Evolutionary conservation across 2,888 invertebrate species (phyloP).

Genomic region (Spatulosminthurus flaviceps): DNA sequence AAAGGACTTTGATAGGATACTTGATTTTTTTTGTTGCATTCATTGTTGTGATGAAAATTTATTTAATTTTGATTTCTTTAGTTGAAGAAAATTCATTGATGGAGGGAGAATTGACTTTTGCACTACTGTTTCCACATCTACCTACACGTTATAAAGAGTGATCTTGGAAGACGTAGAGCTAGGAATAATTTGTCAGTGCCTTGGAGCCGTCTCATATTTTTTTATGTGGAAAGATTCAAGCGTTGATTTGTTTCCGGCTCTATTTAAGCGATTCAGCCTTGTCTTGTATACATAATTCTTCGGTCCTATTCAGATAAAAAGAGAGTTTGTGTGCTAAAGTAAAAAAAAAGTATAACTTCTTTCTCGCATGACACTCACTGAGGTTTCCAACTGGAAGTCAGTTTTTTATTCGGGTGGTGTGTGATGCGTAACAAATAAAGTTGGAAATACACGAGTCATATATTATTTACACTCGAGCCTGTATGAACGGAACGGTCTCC

Average conservation of each 20-base stretch:
- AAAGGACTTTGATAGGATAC: too few species aligned
- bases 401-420: conserved; percentile 21
- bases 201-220: neutral
- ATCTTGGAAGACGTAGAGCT: conserved; percentile 20
- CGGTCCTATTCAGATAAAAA: too few species aligned
- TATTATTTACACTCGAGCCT: neutral
- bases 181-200: conserved; percentile 21
- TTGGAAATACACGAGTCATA: conserved; percentile 14
- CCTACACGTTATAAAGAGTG: neutral
- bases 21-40: too few species aligned
- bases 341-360: too few species aligned
- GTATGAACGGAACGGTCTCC: neutral
- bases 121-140: too few species aligned
- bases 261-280: conserved; percentile 1
- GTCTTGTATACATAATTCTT: too few species aligned
- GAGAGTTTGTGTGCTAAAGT: too few species aligned
- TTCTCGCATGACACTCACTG: too few species aligned
- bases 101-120: neutral
- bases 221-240: neutral
- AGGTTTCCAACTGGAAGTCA: conserved; percentile 24
- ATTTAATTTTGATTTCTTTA: conserved; percentile 19
- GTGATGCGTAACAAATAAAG: conserved; percentile 25
- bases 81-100: neutral
- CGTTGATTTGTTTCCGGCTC: conserved; percentile 26
- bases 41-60: conserved; percentile 25